phyloP scores from a whole-genome alignment of 2,888 invertebrate species.

The Drosophila eohydei region DNA sequence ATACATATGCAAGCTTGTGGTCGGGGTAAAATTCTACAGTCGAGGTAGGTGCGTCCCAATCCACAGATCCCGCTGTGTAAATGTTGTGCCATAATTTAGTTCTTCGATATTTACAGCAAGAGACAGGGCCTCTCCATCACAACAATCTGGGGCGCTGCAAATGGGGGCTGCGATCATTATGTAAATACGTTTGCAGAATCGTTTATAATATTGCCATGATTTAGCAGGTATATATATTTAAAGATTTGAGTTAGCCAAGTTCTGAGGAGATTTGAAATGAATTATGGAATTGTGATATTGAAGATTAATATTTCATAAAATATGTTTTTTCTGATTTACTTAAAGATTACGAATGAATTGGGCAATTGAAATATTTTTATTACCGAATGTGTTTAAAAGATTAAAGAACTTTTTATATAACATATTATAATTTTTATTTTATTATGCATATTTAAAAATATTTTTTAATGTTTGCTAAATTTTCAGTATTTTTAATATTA shows the following conservation, averaged over 20 bases:
- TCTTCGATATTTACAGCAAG: conserved; percentile 66
- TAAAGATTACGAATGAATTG: background rate
- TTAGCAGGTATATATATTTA: background rate
- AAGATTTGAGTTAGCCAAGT: background rate
- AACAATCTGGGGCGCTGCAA: conserved; percentile 57
- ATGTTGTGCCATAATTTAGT: conserved; percentile 60
- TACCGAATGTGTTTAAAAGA: background rate
- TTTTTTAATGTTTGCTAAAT: background rate
- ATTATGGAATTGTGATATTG: background rate
- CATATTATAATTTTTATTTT: background rate
- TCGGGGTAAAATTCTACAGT: background rate
- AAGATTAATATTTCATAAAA: background rate
- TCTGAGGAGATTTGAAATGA: background rate
- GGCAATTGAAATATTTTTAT: background rate
- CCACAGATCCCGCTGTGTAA: conserved; percentile 40
- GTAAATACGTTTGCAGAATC: conserved; percentile 23
- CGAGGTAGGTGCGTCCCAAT: conserved; percentile 47
- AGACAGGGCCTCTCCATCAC: conserved; percentile 58
- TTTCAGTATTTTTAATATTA: background rate
- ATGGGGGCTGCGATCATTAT: conserved; percentile 28
- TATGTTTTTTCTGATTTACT: background rate
- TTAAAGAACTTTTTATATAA: background rate
- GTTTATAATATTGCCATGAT: background rate
- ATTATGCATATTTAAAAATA: background rate
- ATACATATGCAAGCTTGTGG: conserved; percentile 3